phyloP scores from a whole-genome alignment of 2,113 vertebrate genomes.

The Dicerorhinus sumatrensis region DNA sequence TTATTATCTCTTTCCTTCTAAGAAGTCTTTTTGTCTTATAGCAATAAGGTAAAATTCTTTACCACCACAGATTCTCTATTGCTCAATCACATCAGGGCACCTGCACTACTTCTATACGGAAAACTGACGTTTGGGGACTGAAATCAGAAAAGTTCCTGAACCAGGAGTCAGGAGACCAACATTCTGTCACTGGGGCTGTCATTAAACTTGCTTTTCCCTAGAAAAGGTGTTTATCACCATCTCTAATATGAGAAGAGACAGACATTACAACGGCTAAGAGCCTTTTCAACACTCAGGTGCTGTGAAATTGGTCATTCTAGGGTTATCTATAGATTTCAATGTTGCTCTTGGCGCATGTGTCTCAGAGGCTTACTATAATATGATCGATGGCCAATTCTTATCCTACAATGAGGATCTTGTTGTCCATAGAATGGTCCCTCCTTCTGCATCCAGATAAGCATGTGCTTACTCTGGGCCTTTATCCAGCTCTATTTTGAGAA shows the following conservation, averaged over 20 bases:
- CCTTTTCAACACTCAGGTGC: rapidly evolving
- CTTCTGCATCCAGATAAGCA: background rate
- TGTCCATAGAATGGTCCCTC: background rate
- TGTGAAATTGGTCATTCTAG: background rate
- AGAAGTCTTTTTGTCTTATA: conserved; percentile 67
- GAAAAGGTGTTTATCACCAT: background rate
- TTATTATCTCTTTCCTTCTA: conserved; percentile 53
- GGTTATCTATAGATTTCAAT: no score
- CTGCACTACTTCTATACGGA: background rate
- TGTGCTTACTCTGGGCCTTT: background rate
- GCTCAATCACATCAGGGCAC: background rate
- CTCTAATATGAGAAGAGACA: background rate
- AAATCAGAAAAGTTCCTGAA: background rate
- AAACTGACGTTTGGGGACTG: background rate
- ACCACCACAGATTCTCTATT: background rate
- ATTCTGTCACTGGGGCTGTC: background rate
- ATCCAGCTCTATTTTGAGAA: background rate
- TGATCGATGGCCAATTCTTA: background rate
- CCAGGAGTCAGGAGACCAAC: background rate
- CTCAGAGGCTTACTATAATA: background rate
- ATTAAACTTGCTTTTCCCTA: background rate
- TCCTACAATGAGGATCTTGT: background rate
- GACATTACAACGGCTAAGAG: background rate
- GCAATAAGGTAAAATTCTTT: background rate
- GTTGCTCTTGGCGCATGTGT: rapidly evolving